These are phyloP conservation scores for Tolypeutes matacus DNA, from an alignment of 2,797 vertebrate genomes.

Conservation along the genomic window DNA sequence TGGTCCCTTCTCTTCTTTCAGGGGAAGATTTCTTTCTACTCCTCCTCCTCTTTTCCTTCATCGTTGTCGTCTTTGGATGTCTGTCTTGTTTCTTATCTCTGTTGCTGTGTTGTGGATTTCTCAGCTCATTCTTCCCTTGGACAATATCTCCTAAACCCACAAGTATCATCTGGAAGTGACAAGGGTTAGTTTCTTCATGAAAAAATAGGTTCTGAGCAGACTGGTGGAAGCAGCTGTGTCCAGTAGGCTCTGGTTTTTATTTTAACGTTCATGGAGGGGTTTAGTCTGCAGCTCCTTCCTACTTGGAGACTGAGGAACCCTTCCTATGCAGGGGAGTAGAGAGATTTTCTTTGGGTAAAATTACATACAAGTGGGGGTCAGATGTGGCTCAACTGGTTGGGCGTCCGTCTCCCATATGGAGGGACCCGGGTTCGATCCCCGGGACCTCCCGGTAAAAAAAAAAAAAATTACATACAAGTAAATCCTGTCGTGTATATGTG, in stretches of 20 bases:
- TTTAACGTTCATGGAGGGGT: background rate
- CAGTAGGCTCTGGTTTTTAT: background rate
- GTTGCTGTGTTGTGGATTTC: background rate
- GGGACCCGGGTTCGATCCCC: no score
- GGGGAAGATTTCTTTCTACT: background rate
- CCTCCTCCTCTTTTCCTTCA: background rate
- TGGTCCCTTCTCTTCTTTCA: background rate
- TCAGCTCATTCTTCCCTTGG: background rate
- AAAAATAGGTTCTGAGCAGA: background rate
- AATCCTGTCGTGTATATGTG: background rate
- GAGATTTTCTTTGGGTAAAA: constrained; percentile 4
- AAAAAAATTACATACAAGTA: no score
- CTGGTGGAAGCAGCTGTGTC: background rate
- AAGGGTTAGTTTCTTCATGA: background rate
- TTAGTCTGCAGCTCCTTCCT: constrained; percentile 19
- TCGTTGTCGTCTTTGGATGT: background rate
- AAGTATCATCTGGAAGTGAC: background rate
- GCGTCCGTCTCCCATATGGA: no score
- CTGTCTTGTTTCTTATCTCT: background rate
- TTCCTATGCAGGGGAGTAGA: background rate
- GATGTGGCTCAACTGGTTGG: no score
- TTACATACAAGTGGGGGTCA: background rate
- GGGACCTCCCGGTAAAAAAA: no score
- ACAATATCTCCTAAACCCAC: background rate
- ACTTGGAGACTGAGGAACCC: background rate